Evolutionary conservation across 2,797 vertebrate species (phyloP).

Genomic region (Acipenser transmontanus): DNA sequence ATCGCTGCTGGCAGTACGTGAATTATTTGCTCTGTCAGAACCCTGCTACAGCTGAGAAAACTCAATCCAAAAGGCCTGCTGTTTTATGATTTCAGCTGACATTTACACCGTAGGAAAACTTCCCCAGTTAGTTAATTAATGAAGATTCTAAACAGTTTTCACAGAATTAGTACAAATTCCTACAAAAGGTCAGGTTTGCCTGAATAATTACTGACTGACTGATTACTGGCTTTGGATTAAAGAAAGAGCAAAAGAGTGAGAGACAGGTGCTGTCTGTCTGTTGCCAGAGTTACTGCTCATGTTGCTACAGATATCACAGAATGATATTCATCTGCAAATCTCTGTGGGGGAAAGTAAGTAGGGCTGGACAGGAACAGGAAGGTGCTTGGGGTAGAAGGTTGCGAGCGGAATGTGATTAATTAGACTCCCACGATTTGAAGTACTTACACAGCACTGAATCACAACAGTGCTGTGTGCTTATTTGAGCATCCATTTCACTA

Average conservation of each 20-base stretch:
- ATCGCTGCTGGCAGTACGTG: not conserved
- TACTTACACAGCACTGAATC: not conserved
- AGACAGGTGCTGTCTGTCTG: not conserved
- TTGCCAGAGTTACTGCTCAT: not conserved
- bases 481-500: too few species aligned
- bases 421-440: not conserved
- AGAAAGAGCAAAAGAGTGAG: not conserved
- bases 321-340: not conserved
- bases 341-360: not conserved
- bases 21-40: conserved; percentile 13
- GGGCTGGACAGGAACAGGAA: not conserved
- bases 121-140: conserved; percentile 30
- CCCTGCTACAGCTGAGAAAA: conserved; percentile 25
- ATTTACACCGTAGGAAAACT: conserved; percentile 29
- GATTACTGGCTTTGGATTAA: not conserved
- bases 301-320: not conserved
- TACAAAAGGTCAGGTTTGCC: conserved; percentile 30
- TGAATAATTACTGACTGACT: conserved; percentile 10
- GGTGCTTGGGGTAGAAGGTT: not conserved
- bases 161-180: conserved; percentile 23
- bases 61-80: conserved; percentile 25
- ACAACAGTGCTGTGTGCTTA: too few species aligned
- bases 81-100: conserved; percentile 31
- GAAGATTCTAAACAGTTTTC: conserved; percentile 23
- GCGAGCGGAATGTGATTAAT: not conserved